A percentile compares a stretch with the other conserved stretches of the same genome.
Conservation (phyloP, 53 echinoderm and acorn worm genomes). For the Echinarachnius parma region DNA sequence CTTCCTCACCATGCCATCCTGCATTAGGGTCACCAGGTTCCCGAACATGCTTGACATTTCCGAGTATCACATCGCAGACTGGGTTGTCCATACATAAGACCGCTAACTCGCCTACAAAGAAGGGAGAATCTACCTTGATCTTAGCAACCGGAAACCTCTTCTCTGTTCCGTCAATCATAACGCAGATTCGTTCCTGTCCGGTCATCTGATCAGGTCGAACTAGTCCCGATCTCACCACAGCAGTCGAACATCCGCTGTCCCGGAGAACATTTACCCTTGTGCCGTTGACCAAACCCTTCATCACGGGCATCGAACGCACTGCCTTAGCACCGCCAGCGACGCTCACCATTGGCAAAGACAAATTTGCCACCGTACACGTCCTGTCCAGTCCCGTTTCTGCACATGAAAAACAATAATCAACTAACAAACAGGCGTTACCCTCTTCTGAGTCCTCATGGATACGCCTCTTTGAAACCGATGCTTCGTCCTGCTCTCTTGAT, state of each 20-base stretch:
- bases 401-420: slow-evolving; percentile 3
- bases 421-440: slow-evolving; percentile 2
- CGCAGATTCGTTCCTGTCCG: slow-evolving; percentile 8
- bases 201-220: slow-evolving; percentile 30
- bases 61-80: slow-evolving; percentile 50
- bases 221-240: slow-evolving; percentile 39
- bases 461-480: neutral
- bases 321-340: slow-evolving; percentile 12
- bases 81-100: slow-evolving; percentile 55
- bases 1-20: neutral
- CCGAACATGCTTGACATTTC: slow-evolving; percentile 28
- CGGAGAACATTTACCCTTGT: slow-evolving; percentile 43
- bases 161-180: slow-evolving; percentile 60
- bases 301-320: slow-evolving; percentile 25
- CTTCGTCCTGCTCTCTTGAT: neutral
- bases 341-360: slow-evolving; percentile 7
- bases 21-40: slow-evolving; percentile 9
- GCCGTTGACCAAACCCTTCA: slow-evolving; percentile 12
- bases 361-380: neutral
- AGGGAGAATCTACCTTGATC: slow-evolving; percentile 49
- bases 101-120: slow-evolving; percentile 32
- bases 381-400: neutral
- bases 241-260: slow-evolving; percentile 66
- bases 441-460: neutral
- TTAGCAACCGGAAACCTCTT: slow-evolving; percentile 47